Base-by-base conservation (phyloP, 2,888 invertebrate genomes). In the Dynastes maya region DNA sequence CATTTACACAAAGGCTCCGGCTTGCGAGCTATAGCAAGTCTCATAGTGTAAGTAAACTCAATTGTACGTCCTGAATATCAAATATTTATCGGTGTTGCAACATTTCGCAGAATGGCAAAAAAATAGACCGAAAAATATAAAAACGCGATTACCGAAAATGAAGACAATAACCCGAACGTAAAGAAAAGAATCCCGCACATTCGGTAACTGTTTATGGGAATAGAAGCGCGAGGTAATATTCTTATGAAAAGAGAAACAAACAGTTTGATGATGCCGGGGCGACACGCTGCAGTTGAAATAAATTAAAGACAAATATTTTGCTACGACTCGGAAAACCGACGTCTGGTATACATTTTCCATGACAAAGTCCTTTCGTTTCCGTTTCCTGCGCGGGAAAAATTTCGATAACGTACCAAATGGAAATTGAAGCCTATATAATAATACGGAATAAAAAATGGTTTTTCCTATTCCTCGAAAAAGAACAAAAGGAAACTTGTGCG, bases 241-340 rank as follows among this genome's bases (percentile, higher is more conserved):
- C 67, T 29, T 8, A 61, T 22, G 29, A 61, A 61, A 61, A 61
- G 29, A 6, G 61, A 27, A 61, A 22, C 22, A 55, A 61, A 61
- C 61, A 61, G 61, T 27, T 9, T 29, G 29, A 61, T 8, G 29
- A 29, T 16, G 9, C 9, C 29, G 22, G 8, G 45, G 3, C 61
- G 22, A 61, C 8, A 61, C 27, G 61, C 61, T 61, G 61, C 61
- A 61, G 22, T 61, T 61, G 67, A 67, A 67, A 45, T 45, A 67
- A 67, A 67, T 67, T 67, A 67, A 67, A 67, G 67, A 67, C 67
- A 67, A 67, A 67, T 45, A 67, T 67, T 45, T 22, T 67, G 45
- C 45, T 45, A 16, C 67, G 67, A 67, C 67, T 16, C 13, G n/a
- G 65, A 65, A 65, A 27, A 37, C 65, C 40, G 3, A 5, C 2